phyloP scores from a whole-genome alignment of 2,888 invertebrate genomes.

The Sinotaia quadrata region DNA sequence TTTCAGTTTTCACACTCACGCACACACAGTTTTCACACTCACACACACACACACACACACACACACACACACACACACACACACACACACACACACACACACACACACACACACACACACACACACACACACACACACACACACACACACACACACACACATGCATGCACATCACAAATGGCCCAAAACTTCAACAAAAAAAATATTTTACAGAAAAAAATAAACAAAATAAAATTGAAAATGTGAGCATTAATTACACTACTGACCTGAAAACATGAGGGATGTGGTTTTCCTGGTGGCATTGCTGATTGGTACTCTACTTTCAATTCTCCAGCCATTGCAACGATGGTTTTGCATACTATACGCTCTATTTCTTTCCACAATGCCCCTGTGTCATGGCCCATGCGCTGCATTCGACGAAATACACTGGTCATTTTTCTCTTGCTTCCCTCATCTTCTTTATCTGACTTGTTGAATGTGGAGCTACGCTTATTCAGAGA shows the following conservation, averaged over 20 bases:
- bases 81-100: conserved; percentile 32
- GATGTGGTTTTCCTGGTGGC: conserved; percentile 69
- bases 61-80: conserved; percentile 26
- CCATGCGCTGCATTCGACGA: conserved; percentile 60
- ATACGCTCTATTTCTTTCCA: conserved; percentile 73
- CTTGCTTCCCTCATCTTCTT: conserved; percentile 72
- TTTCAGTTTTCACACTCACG: no score
- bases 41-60: conserved; percentile 26
- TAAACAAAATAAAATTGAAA: neutral
- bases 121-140: conserved; percentile 25
- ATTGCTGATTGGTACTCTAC: conserved; percentile 66
- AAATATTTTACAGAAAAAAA: neutral
- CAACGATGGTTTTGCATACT: conserved; percentile 73
- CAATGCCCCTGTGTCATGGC: conserved; percentile 69
- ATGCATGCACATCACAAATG: neutral
- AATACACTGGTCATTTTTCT: conserved; percentile 73
- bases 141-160: conserved; percentile 25
- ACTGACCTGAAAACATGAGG: conserved; percentile 74
- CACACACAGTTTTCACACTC: conserved; percentile 14
- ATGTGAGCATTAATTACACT: neutral
- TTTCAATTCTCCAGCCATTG: conserved; percentile 73
- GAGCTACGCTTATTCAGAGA: conserved; percentile 73
- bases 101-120: conserved; percentile 24
- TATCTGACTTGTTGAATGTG: conserved; percentile 71
- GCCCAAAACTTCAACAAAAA: neutral